These are phyloP conservation scores for Athalia circularis DNA, from an alignment of 2,888 invertebrate genomes.

Conservation along the genomic window DNA sequence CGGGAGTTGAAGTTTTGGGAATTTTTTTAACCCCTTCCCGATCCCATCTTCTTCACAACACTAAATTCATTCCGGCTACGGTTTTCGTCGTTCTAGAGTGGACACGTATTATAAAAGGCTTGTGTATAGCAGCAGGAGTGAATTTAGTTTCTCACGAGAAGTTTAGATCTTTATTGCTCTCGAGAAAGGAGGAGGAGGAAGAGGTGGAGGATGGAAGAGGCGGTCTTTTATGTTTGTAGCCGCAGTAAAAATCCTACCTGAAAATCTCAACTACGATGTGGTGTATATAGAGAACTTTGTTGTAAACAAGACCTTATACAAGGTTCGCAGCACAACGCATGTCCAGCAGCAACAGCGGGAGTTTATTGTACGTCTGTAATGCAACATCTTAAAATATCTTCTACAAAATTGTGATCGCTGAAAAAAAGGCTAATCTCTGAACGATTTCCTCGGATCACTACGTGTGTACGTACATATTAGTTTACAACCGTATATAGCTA, in stretches of 20 bases:
- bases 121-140: background rate
- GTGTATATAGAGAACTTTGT: conserved; percentile 15
- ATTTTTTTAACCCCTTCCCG: too few relatives aligned
- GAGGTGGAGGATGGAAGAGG: background rate
- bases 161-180: conserved; percentile 39
- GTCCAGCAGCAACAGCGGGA: background rate
- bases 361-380: background rate
- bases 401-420: background rate
- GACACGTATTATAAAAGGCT: background rate
- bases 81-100: background rate
- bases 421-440: background rate
- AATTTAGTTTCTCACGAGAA: conserved; percentile 42
- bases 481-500: conserved; percentile 25
- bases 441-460: conserved; percentile 15
- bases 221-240: conserved; percentile 28
- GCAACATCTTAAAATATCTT: too few relatives aligned
- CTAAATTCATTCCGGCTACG: background rate
- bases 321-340: background rate
- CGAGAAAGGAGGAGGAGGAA: background rate
- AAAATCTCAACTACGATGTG: conserved; percentile 17
- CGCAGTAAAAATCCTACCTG: conserved; percentile 33
- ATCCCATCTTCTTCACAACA: too few relatives aligned
- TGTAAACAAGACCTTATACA: conserved; percentile 35
- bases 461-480: conserved; percentile 13
- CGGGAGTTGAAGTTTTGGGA: too few relatives aligned